phyloP scores from a whole-genome alignment of 2,797 vertebrate genomes.

The Pseudochaenichthys georgianus region DNA sequence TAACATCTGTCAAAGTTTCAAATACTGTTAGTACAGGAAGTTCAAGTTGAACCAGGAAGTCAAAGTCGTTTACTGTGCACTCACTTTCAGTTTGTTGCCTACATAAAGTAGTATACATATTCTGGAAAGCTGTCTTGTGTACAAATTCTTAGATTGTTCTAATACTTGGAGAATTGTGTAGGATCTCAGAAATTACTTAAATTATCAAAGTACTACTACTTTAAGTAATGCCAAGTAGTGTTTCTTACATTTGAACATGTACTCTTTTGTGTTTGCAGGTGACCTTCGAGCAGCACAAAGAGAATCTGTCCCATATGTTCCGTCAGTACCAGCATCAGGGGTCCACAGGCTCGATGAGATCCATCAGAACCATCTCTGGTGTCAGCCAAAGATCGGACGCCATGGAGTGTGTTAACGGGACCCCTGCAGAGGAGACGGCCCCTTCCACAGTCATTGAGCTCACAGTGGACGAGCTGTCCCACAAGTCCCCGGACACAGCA shows the following conservation, averaged over 20 bases:
- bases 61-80: neutral
- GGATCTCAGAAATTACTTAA: too few relatives aligned
- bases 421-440: conserved; percentile 67
- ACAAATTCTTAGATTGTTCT: neutral
- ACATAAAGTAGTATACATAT: conserved; percentile 1
- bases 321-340: conserved; percentile 89
- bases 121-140: neutral
- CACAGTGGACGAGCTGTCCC: conserved; percentile 69
- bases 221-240: neutral
- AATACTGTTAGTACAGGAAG: too few relatives aligned
- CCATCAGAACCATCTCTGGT: conserved; percentile 86
- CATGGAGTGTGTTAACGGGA: conserved; percentile 60
- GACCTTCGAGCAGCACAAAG: conserved; percentile 96
- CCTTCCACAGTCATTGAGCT: conserved; percentile 86
- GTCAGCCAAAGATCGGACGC: conserved; percentile 78
- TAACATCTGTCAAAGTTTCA: neutral
- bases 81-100: neutral
- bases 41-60: too few relatives aligned
- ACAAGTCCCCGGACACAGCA: conserved; percentile 42
- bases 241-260: conserved; percentile 3
- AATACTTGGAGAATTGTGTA: neutral
- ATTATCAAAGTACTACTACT: neutral
- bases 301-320: conserved; percentile 91
- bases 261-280: conserved; percentile 84
- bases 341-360: conserved; percentile 64